Percentiles rank a stretch among this genome's conserved stretches.
Evolutionary conservation across 2,888 invertebrate genomes (phyloP).

Genomic region (Geotrupes spiniger): DNA sequence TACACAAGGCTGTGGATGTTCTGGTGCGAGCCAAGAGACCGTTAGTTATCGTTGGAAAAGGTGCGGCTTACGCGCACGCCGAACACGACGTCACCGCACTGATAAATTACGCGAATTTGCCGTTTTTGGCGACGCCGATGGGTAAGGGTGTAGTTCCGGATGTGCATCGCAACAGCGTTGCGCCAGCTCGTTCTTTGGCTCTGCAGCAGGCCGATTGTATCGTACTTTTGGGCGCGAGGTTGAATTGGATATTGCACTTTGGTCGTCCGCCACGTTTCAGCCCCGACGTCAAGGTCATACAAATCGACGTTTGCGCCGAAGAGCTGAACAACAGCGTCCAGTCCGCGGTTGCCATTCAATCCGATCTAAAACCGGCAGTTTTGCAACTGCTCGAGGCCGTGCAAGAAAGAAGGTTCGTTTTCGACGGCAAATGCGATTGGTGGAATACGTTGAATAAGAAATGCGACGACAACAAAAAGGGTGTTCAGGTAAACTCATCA

Average conservation of each 20-base stretch:
- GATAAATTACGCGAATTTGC: slow-evolving; percentile 70
- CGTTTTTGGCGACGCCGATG: slow-evolving; percentile 95
- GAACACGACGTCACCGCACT: slow-evolving; percentile 70
- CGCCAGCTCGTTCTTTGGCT: slow-evolving; percentile 77
- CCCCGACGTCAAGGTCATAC: slow-evolving; percentile 82
- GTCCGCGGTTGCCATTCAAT: slow-evolving; percentile 76
- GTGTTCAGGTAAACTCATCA: slow-evolving; percentile 59
- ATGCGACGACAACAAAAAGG: slow-evolving; percentile 68
- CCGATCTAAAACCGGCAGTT: slow-evolving; percentile 76
- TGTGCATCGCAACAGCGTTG: slow-evolving; percentile 69
- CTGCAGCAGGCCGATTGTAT: slow-evolving; percentile 86
- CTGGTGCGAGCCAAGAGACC: slow-evolving; percentile 75
- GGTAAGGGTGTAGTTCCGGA: slow-evolving; percentile 81
- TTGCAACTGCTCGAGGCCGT: slow-evolving; percentile 62
- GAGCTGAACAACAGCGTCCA: slow-evolving; percentile 89
- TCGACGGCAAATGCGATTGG: slow-evolving; percentile 64
- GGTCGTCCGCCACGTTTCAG: slow-evolving; percentile 84
- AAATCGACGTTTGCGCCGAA: slow-evolving; percentile 85
- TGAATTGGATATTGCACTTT: slow-evolving; percentile 99
- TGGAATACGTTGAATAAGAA: slow-evolving; percentile 72
- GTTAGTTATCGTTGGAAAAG: slow-evolving; percentile 84
- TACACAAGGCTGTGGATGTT: slow-evolving; percentile 69
- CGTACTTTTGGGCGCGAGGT: slow-evolving; percentile 81
- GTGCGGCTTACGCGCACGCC: slow-evolving; percentile 64
- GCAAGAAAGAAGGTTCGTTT: slow-evolving; percentile 57